Percentiles rank a stretch among this genome's conserved stretches.
These are phyloP conservation scores for Metacarcinus magister DNA, from an alignment of 2,888 invertebrate species.

Conservation along the genomic window DNA sequence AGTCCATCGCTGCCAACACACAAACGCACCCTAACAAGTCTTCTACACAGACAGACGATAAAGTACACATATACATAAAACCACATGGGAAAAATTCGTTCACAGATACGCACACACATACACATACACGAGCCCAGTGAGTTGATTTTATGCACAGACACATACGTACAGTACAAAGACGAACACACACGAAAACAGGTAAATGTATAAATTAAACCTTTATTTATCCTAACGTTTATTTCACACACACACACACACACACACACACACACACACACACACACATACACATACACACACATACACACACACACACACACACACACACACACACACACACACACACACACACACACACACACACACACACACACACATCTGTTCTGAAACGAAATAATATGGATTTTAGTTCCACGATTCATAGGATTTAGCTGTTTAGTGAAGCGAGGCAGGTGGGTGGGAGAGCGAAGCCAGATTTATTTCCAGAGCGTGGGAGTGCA, in stretches of 20 bases:
- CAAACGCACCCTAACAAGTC: background rate
- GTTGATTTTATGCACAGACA: background rate
- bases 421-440: background rate
- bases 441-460: background rate
- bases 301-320: background rate
- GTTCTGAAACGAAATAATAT: background rate
- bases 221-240: background rate
- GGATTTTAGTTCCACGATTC: conserved; percentile 51
- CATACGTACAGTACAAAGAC: background rate
- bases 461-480: background rate
- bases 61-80: background rate
- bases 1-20: background rate
- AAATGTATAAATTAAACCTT: background rate
- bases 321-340: background rate
- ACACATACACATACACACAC: conserved; percentile 38
- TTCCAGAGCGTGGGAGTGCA: conserved; percentile 42
- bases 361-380: conserved; percentile 28
- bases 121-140: background rate
- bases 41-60: background rate
- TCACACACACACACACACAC: conserved; percentile 9
- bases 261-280: conserved; percentile 46
- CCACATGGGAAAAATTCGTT: background rate
- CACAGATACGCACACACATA: background rate
- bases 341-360: background rate
- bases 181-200: background rate